Percentiles rank a stretch among this genome's conserved stretches.
phyloP scores from a whole-genome alignment of 2,113 vertebrate species.

The Paralichthys olivaceus region DNA sequence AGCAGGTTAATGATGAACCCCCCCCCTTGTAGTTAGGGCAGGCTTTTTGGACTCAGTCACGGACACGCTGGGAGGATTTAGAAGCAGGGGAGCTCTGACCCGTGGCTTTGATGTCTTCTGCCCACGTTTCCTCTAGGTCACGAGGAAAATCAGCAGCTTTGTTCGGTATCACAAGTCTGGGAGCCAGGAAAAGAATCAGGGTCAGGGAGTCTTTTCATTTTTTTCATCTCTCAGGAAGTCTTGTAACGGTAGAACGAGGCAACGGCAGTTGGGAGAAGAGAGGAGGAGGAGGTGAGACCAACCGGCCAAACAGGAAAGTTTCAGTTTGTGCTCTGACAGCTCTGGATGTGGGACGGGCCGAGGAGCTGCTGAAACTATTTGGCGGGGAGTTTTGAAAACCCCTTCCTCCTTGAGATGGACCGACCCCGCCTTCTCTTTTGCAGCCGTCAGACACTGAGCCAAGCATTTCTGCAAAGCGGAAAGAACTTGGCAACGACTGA shows the following conservation, averaged over 20 bases:
- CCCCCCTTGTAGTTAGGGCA: slow-evolving; percentile 20
- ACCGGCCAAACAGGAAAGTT: slow-evolving; percentile 65
- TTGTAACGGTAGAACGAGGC: slow-evolving; percentile 22
- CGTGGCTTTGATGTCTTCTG: slow-evolving; percentile 67
- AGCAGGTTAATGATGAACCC: slow-evolving; percentile 65
- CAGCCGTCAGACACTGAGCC: slow-evolving; percentile 23
- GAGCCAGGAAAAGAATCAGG: slow-evolving; percentile 23
- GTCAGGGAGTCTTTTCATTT: slow-evolving; percentile 33
- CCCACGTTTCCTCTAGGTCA: slow-evolving; percentile 53
- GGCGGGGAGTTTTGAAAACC: slow-evolving; percentile 78
- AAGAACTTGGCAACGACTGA: slow-evolving; percentile 49
- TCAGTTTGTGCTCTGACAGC: slow-evolving; percentile 60
- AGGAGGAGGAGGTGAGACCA: slow-evolving; percentile 1
- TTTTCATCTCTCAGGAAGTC: slow-evolving; percentile 17
- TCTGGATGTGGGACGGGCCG: slow-evolving; percentile 56
- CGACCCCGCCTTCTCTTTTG: slow-evolving; percentile 41
- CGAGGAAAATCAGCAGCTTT: slow-evolving; percentile 55
- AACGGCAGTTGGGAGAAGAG: neutral
- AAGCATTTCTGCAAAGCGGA: slow-evolving; percentile 37
- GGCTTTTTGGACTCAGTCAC: slow-evolving; percentile 53
- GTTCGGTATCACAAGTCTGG: slow-evolving; percentile 31
- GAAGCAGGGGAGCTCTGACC: slow-evolving; percentile 47
- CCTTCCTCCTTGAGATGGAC: slow-evolving; percentile 42
- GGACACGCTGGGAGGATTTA: slow-evolving; percentile 63
- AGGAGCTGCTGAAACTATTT: slow-evolving; percentile 61